Evolutionary conservation across 2,888 invertebrate species (phyloP), one percentile per base, ranked within the genome.

Genomic region (Margaritifera margaritifera): DNA sequence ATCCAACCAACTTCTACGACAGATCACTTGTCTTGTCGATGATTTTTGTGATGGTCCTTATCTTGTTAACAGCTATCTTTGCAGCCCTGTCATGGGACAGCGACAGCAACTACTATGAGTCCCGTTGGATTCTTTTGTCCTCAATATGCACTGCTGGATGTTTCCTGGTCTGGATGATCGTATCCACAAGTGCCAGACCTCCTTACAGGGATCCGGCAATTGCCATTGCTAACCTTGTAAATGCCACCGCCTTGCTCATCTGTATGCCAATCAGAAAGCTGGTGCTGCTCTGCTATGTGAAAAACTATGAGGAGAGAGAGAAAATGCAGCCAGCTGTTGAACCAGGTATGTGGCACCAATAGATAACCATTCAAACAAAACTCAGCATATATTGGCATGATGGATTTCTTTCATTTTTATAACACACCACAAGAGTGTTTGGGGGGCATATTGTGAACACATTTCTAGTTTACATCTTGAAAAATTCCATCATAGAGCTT

Each of bases 131-230:
- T 42, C 77, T 82, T 56, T 77, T 83, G 52, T 75, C 80, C 27
- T 77, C 77, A 25, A 75, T 85, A 5, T 82, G 87, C 66, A 84
- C 86, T 20, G 83, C 86, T 52, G 84, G 89, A 22, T 85, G 87
- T 63, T 89, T 89, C 87, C 68, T 90, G 51, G 86, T 88, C 5
- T 90, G 91, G 91, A 88, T 89, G 77, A 81, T 89, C 2, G 87
- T 90, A 15, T 81, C 87, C 8, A 89, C 89, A 4, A 85, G 85
- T 70, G 84, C 88, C 0, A 84, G 84, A 2, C 80, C 82, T 1
- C 79, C 82, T 0, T 84, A 84, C 76, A 75, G 89, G 57, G 90
- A 90, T 71, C 83, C 87, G 8, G 86, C 89, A 1, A 85, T 90
- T 11, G 86, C 89, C n/a, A 82, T 90, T 42, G 90, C 86, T 51